Conservation (phyloP, 2,113 vertebrate genomes). For the Panurus biarmicus region DNA sequence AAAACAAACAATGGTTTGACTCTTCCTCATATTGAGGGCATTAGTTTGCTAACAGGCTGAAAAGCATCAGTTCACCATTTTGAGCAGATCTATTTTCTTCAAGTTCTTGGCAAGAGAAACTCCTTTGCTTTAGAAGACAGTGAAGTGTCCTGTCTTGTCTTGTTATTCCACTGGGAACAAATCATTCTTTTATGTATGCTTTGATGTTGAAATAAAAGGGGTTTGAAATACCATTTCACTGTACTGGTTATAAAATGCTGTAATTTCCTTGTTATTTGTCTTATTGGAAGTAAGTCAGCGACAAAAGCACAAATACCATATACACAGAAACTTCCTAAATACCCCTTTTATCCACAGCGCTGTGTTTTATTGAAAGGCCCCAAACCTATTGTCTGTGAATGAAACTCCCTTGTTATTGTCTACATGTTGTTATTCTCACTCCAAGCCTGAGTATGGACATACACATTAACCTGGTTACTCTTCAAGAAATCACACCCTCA, state of each 20-base stretch:
- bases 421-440: not conserved
- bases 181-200: slow-evolving; percentile 60
- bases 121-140: slow-evolving; percentile 8
- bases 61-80: slow-evolving; percentile 20
- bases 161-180: slow-evolving; percentile 33
- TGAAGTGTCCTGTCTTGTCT: slow-evolving; percentile 36
- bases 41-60: slow-evolving; percentile 33
- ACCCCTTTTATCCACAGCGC: slow-evolving; percentile 6
- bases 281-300: slow-evolving; percentile 43
- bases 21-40: slow-evolving; percentile 26
- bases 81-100: slow-evolving; percentile 36
- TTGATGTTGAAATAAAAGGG: slow-evolving; percentile 69
- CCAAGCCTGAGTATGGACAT: not conserved
- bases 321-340: slow-evolving; percentile 52
- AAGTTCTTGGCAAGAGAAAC: slow-evolving; percentile 14
- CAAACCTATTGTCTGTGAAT: not conserved
- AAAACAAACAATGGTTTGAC: not conserved
- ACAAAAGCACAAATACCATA: slow-evolving; percentile 23
- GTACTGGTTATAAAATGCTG: slow-evolving; percentile 20
- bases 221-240: slow-evolving; percentile 6
- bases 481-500: not conserved
- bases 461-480: not conserved
- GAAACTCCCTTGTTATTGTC: not conserved
- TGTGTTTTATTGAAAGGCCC: not conserved
- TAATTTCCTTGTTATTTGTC: slow-evolving; percentile 57